These are phyloP conservation scores for Scaptomyza graminum DNA, from an alignment of 1,140 invertebrate genomes.

Conservation along the genomic window DNA sequence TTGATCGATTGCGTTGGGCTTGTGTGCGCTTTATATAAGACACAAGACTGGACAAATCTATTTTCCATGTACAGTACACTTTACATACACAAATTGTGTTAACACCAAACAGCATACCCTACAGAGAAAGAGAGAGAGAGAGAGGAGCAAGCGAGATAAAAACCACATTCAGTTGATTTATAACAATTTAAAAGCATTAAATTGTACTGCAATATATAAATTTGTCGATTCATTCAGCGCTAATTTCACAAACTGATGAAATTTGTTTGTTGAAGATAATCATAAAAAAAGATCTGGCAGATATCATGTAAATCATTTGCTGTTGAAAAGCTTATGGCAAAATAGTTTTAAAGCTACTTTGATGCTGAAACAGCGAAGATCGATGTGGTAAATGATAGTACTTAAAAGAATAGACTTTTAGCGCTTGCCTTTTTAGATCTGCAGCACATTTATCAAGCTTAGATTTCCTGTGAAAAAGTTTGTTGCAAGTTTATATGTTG, in stretches of 20 bases:
- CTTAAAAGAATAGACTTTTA: conserved; percentile 2
- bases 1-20: conserved; percentile 64
- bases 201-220: conserved; percentile 40
- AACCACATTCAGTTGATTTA: conserved; percentile 57
- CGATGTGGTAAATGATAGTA: not conserved
- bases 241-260: conserved; percentile 71
- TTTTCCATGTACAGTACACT: conserved; percentile 52
- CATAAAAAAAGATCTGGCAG: not conserved
- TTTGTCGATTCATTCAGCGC: conserved; percentile 69
- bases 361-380: not conserved
- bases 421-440: not conserved
- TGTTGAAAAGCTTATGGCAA: conserved; percentile 9
- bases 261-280: conserved; percentile 18
- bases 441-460: conserved; percentile 48
- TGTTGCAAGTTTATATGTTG: conserved; percentile 60
- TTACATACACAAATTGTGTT: conserved; percentile 46
- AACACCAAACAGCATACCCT: conserved; percentile 48
- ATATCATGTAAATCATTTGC: conserved; percentile 21
- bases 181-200: conserved; percentile 66
- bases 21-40: conserved; percentile 11
- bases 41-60: conserved; percentile 51
- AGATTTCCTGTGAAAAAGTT: conserved; percentile 12
- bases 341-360: not conserved
- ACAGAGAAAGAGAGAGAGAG: too few species aligned
- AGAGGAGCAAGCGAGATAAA: not conserved